phyloP scores from a whole-genome alignment of 2,113 vertebrate genomes.

The Rhipidura dahli region DNA sequence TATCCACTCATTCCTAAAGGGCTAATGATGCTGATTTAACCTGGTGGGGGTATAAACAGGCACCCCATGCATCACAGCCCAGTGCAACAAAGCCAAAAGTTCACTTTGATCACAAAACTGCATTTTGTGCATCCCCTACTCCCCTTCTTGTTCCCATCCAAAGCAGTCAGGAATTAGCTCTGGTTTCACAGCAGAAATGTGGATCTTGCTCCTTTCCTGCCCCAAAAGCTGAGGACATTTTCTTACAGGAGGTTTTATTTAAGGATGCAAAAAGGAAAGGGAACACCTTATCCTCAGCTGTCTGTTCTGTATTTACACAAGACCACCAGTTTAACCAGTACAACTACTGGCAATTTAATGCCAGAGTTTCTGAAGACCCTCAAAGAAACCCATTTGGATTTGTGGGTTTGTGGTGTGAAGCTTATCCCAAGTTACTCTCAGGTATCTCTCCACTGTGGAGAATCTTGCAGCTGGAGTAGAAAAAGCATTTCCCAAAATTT shows the following conservation, averaged over 20 bases:
- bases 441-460: not conserved
- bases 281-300: not conserved
- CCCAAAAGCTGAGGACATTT: not conserved
- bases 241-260: not conserved
- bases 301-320: not conserved
- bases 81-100: not conserved
- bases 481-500: not conserved
- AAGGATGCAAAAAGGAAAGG: not conserved
- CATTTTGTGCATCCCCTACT: not conserved
- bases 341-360: not conserved
- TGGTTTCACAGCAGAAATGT: fast-evolving
- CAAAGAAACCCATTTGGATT: not conserved
- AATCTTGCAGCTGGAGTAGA: not conserved
- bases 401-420: not conserved
- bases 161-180: not conserved
- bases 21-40: slow-evolving; percentile 59
- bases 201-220: not conserved
- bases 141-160: not conserved
- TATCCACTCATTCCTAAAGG: slow-evolving; percentile 32
- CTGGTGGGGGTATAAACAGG: slow-evolving; percentile 15
- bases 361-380: not conserved
- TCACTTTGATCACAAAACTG: not conserved
- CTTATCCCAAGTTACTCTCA: not conserved
- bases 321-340: not conserved
- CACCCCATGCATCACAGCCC: not conserved